These are phyloP conservation scores for Baccha elongata DNA, from an alignment of 2,888 invertebrate species.

Conservation along the genomic window DNA sequence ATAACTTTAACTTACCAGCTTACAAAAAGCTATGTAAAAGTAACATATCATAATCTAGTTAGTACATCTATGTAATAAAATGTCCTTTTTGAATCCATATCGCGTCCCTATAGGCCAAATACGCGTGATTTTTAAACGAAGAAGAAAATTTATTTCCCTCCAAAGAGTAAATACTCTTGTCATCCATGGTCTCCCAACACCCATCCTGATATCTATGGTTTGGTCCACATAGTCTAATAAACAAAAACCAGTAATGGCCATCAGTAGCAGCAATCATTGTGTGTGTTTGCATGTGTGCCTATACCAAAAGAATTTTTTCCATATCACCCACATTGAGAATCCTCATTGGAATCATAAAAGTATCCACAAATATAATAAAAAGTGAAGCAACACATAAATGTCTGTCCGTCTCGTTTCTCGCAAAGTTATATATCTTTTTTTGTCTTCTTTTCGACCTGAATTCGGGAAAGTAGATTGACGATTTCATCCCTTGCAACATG, in stretches of 20 bases:
- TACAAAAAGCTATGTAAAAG: no score
- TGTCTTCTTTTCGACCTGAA: not conserved
- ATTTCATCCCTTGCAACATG: conserved; percentile 22
- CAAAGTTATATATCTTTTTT: conserved; percentile 9
- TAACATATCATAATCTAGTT: no score
- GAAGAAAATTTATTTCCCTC: conserved; percentile 30
- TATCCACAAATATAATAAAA: conserved; percentile 67
- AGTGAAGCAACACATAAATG: conserved; percentile 59
- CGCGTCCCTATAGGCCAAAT: conserved; percentile 34
- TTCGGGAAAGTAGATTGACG: not conserved
- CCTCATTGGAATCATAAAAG: conserved; percentile 68
- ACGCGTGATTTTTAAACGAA: conserved; percentile 44
- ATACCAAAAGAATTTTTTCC: conserved; percentile 45
- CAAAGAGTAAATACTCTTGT: conserved; percentile 44
- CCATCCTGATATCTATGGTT: not conserved
- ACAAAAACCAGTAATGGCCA: conserved; percentile 48
- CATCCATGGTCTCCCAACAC: conserved; percentile 16
- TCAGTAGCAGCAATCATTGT: conserved; percentile 40
- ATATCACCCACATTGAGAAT: conserved; percentile 47
- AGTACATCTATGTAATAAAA: conserved; percentile 33
- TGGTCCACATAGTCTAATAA: conserved; percentile 31
- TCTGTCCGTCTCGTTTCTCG: conserved; percentile 28
- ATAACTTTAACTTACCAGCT: no score
- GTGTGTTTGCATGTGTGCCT: conserved; percentile 16
- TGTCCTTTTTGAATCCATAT: conserved; percentile 59